Conservation (phyloP, 2,797 vertebrate genomes). For the Kryptopterus vitreolus region DNA sequence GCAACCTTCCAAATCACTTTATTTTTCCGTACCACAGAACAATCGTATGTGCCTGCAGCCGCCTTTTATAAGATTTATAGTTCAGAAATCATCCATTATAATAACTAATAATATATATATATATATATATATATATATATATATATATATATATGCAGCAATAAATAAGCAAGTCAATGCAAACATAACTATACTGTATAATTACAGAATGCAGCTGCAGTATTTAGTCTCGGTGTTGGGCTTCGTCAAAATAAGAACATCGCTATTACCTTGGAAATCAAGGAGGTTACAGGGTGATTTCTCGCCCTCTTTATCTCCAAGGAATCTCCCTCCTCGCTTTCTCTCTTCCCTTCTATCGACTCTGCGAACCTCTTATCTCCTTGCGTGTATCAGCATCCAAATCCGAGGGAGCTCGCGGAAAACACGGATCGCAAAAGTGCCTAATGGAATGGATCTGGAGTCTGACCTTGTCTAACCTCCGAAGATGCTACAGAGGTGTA, state of each 20-base stretch:
- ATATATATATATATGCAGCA: no score
- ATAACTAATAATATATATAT: no score
- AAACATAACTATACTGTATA: neutral
- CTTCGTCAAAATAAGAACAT: neutral
- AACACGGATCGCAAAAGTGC: neutral
- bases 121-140: no score
- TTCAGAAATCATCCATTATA: no score
- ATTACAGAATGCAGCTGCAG: neutral
- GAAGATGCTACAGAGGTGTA: neutral
- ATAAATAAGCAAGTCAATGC: neutral
- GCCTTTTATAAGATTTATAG: no score
- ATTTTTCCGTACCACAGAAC: constrained; percentile 8
- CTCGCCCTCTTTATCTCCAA: neutral
- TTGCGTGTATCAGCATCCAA: neutral
- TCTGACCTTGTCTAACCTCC: neutral
- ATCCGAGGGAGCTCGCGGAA: constrained; percentile 3
- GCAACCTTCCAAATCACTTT: constrained; percentile 1
- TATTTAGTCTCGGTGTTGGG: neutral
- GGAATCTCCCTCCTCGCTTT: neutral
- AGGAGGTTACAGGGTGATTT: neutral
- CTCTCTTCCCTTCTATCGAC: neutral
- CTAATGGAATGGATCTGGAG: constrained; percentile 16
- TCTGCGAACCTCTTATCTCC: neutral
- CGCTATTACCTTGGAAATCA: constrained; percentile 12
- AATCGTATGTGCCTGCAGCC: neutral